Conservation (phyloP, 2,888 invertebrate species). For the Acholoe squamosa region DNA sequence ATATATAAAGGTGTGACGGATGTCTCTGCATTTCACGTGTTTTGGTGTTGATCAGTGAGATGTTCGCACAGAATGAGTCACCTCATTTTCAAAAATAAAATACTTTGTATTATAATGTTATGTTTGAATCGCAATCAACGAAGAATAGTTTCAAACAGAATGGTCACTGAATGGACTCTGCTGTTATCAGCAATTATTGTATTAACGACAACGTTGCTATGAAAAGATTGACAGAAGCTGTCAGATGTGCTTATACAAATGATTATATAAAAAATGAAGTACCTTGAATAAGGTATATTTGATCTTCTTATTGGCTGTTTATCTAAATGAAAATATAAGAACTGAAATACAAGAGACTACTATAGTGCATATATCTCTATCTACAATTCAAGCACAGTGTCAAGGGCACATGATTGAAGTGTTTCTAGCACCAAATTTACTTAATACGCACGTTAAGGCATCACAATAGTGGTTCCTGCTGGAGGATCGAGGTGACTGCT, state of each 20-base stretch:
- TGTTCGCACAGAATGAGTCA: background rate
- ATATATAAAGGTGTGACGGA: background rate
- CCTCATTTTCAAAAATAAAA: background rate
- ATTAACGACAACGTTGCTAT: background rate
- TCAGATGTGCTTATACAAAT: no score
- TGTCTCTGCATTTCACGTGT: background rate
- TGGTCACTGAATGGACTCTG: background rate
- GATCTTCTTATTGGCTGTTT: no score
- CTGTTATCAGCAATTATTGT: background rate
- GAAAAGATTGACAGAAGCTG: no score
- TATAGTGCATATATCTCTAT: no score
- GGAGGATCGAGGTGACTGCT: background rate
- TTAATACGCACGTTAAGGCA: background rate
- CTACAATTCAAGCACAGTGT: no score
- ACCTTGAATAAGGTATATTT: no score
- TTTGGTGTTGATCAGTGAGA: slow-evolving; percentile 45
- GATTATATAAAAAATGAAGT: no score
- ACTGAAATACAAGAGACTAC: no score
- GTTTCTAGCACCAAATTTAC: no score
- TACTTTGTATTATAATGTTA: slow-evolving; percentile 48
- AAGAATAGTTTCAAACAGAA: background rate
- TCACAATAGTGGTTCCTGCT: slow-evolving; percentile 1
- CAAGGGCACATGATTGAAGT: no score
- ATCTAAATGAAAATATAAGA: no score
- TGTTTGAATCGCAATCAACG: slow-evolving; percentile 44